These are phyloP conservation scores for Alosa sapidissima DNA, from an alignment of 2,797 vertebrate species.

Conservation along the genomic window DNA sequence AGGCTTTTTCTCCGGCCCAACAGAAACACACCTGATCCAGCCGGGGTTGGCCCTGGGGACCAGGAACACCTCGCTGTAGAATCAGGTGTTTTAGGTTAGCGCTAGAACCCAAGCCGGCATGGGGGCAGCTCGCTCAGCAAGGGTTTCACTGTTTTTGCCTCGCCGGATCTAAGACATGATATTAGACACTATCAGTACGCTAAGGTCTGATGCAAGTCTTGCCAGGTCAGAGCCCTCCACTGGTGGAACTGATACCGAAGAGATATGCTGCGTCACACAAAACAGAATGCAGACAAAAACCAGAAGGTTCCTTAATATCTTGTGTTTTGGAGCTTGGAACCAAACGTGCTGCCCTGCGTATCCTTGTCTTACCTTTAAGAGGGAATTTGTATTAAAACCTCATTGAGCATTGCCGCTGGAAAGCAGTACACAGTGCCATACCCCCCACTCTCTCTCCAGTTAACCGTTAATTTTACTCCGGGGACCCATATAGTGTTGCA, in stretches of 20 bases:
- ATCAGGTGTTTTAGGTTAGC: conserved; percentile 24
- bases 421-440: conserved; percentile 21
- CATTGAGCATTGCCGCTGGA: conserved; percentile 29
- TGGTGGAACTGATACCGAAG: not conserved
- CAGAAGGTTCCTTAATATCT: not conserved
- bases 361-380: conserved; percentile 9
- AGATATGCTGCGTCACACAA: not conserved
- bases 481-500: conserved; percentile 54
- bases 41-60: not conserved
- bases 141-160: conserved; percentile 3
- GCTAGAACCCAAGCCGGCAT: conserved; percentile 21
- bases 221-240: conserved; percentile 23
- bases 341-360: not conserved
- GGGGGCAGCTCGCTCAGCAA: conserved; percentile 10
- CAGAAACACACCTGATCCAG: conserved; percentile 23
- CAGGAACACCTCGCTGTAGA: conserved; percentile 21
- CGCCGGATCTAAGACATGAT: conserved; percentile 9
- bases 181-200: conserved; percentile 21
- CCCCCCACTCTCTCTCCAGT: conserved; percentile 4
- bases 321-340: conserved; percentile 12
- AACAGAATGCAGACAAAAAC: conserved; percentile 11
- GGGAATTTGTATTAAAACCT: conserved; percentile 19
- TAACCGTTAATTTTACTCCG: conserved; percentile 54
- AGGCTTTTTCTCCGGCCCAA: conserved; percentile 20
- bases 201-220: conserved; percentile 17